These are phyloP conservation scores for Propithecus coquereli DNA, from an alignment of 2,113 vertebrate species.

Conservation along the genomic window DNA sequence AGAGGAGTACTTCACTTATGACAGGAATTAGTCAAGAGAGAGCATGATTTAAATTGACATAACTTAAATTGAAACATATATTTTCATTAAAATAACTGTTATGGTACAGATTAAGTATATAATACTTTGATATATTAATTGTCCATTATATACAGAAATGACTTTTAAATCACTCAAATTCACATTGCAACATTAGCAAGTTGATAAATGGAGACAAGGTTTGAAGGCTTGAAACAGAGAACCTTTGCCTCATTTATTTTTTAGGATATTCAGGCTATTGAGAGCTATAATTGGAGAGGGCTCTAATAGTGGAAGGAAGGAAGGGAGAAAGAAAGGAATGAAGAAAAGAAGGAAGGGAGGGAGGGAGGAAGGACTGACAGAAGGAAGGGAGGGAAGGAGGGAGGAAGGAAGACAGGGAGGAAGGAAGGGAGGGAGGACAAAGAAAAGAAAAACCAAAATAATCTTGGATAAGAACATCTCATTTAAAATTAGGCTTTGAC, in stretches of 20 bases:
- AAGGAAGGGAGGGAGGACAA: no score
- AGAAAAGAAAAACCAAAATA: neutral
- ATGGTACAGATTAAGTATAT: slow-evolving; percentile 34
- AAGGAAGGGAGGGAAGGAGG: no score
- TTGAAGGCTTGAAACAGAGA: slow-evolving; percentile 40
- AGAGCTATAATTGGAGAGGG: neutral
- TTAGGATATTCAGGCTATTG: neutral
- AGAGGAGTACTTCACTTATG: slow-evolving; percentile 31
- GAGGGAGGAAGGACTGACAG: no score
- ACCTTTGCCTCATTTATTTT: slow-evolving; percentile 45
- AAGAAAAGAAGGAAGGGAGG: no score
- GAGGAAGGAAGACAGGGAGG: no score
- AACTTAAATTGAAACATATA: slow-evolving; percentile 52
- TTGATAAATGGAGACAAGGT: slow-evolving; percentile 61
- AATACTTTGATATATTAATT: slow-evolving; percentile 53
- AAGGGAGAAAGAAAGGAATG: neutral
- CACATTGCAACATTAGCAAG: slow-evolving; percentile 48
- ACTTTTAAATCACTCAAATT: slow-evolving; percentile 63
- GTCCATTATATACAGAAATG: slow-evolving; percentile 45
- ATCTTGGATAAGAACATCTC: neutral
- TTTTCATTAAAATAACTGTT: slow-evolving; percentile 60
- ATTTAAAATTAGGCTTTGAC: slow-evolving; percentile 6
- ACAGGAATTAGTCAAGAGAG: slow-evolving; percentile 32
- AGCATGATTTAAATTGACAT: slow-evolving; percentile 40
- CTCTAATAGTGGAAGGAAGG: neutral